phyloP scores from a whole-genome alignment of 2,888 invertebrate species.

The Spodoptera picta region DNA sequence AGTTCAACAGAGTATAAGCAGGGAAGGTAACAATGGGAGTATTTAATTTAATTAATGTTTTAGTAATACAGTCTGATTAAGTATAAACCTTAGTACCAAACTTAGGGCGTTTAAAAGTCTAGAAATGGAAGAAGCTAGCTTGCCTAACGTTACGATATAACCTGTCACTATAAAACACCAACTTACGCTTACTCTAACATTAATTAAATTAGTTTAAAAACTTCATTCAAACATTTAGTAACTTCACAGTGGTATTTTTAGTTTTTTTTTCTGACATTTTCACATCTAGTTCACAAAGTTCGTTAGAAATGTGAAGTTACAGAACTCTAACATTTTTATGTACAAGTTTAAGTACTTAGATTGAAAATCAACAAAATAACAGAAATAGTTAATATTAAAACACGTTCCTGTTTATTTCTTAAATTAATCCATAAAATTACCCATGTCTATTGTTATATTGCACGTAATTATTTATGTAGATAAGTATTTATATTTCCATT shows the following conservation, averaged over 20 bases:
- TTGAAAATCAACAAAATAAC: slow-evolving; percentile 10
- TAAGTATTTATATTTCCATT: slow-evolving; percentile 30
- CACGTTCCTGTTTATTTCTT: slow-evolving; percentile 13
- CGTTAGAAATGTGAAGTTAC: slow-evolving; percentile 7
- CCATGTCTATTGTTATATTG: slow-evolving; percentile 40
- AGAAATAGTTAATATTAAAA: neutral
- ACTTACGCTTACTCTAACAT: slow-evolving; percentile 44
- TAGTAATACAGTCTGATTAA: slow-evolving; percentile 32
- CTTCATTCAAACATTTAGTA: neutral
- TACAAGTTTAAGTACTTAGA: slow-evolving; percentile 27
- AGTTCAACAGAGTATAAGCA: slow-evolving; percentile 26
- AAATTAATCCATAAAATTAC: slow-evolving; percentile 30
- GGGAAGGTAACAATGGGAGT: slow-evolving; percentile 3
- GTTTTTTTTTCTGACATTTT: neutral
- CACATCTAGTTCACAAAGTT: neutral
- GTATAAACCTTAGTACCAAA: slow-evolving; percentile 1
- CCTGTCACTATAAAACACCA: slow-evolving; percentile 23
- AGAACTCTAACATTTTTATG: slow-evolving; percentile 31
- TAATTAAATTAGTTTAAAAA: slow-evolving; percentile 42
- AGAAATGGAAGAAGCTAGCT: slow-evolving; percentile 48
- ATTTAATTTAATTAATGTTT: slow-evolving; percentile 49
- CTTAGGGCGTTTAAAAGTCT: slow-evolving; percentile 13
- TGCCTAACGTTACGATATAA: slow-evolving; percentile 35
- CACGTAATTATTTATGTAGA: slow-evolving; percentile 30
- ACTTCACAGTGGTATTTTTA: slow-evolving; percentile 5